Percentiles rank a stretch among this genome's conserved stretches.
These are phyloP conservation scores for Choristoneura fumiferana DNA, from an alignment of 1,140 invertebrate species.

Conservation along the genomic window DNA sequence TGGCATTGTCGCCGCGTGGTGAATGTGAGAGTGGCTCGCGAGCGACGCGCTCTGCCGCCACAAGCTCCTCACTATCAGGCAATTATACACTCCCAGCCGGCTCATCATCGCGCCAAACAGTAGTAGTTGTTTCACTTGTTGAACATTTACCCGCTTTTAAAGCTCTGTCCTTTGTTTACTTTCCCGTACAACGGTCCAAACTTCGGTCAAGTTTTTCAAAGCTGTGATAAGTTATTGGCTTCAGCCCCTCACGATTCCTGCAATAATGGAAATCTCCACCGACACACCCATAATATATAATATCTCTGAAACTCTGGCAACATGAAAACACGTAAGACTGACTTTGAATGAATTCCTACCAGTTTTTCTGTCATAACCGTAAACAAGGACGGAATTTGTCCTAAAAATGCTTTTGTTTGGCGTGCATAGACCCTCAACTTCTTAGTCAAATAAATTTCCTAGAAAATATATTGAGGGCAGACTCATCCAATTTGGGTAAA, in stretches of 20 bases:
- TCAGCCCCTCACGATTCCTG: background rate
- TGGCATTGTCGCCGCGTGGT: constrained; percentile 64
- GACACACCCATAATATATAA: constrained; percentile 34
- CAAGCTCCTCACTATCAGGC: constrained; percentile 10
- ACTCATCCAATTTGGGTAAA: constrained; percentile 72
- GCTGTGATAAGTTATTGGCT: constrained; percentile 15
- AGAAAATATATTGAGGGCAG: constrained; percentile 61
- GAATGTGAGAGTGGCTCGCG: constrained; percentile 59
- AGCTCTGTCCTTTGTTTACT: background rate
- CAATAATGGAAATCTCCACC: constrained; percentile 22
- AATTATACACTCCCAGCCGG: constrained; percentile 16
- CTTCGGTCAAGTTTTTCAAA: constrained; percentile 15
- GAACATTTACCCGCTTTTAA: background rate
- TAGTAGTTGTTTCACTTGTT: constrained; percentile 9
- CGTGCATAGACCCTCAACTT: constrained; percentile 48
- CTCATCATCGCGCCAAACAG: constrained; percentile 5
- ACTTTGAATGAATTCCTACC: constrained; percentile 34
- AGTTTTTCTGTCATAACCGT: constrained; percentile 46
- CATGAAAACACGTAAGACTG: constrained; percentile 38
- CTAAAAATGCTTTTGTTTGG: constrained; percentile 57
- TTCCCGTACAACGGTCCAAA: background rate
- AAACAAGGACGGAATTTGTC: constrained; percentile 53
- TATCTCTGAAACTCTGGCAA: constrained; percentile 38
- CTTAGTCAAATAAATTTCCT: constrained; percentile 63
- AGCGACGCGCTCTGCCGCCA: constrained; percentile 26